phyloP scores from a whole-genome alignment of 2,113 vertebrate species.

The Calyptommatus sinebrachiatus region DNA sequence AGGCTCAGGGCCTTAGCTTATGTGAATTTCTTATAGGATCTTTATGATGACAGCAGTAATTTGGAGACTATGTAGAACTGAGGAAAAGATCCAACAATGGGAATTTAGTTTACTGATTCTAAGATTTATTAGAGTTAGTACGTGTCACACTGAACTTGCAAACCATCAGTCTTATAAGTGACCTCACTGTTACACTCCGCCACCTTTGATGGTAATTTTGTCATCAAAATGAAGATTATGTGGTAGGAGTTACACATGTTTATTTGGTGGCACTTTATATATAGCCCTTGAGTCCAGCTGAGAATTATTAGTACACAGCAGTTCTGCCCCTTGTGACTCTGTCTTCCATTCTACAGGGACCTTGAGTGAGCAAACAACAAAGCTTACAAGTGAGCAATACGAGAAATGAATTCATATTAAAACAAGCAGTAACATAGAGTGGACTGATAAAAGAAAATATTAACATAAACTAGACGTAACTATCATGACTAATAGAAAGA shows the following conservation, averaged over 20 bases:
- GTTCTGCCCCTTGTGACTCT: not conserved
- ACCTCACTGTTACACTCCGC: not conserved
- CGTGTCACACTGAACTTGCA: not conserved
- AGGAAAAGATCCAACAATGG: no score
- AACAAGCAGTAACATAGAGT: not conserved
- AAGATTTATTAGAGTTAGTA: no score
- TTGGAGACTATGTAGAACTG: no score
- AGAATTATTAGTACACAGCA: not conserved
- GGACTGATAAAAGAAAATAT: no score
- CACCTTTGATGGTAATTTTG: not conserved
- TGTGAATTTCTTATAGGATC: no score
- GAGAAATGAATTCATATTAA: no score
- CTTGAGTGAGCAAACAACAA: not conserved
- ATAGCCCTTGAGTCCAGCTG: not conserved
- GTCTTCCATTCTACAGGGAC: not conserved
- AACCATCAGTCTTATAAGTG: no score
- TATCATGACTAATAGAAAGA: no score
- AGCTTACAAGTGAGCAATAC: not conserved
- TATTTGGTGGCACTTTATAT: not conserved
- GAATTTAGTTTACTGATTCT: no score
- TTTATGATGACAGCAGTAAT: no score
- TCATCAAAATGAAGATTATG: not conserved
- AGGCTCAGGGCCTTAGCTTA: no score
- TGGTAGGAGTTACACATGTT: not conserved
- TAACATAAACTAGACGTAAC: no score